Conservation (phyloP, 2,113 vertebrate genomes). For the Aptenodytes forsteri region DNA sequence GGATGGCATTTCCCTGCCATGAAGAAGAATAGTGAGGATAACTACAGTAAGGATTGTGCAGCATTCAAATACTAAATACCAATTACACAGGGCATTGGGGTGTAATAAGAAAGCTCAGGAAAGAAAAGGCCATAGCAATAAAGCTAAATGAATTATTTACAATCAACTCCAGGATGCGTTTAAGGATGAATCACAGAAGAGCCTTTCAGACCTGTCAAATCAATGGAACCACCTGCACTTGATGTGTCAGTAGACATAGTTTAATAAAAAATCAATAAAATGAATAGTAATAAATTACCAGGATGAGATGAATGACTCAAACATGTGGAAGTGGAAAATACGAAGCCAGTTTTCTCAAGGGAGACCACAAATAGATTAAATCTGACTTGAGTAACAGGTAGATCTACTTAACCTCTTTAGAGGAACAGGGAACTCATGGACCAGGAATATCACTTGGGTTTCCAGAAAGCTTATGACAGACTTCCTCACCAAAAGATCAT, state of each 20-base stretch:
- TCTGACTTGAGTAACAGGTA: neutral
- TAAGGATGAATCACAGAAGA: conserved; percentile 7
- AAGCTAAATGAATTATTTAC: conserved; percentile 53
- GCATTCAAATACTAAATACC: neutral
- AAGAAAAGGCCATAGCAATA: conserved; percentile 35
- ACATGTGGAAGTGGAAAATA: neutral
- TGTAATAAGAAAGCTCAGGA: neutral
- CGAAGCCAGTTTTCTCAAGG: neutral
- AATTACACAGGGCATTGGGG: neutral
- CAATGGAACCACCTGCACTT: neutral
- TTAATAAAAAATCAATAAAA: conserved; percentile 45
- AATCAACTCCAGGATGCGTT: neutral
- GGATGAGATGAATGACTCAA: neutral
- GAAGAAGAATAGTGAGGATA: neutral
- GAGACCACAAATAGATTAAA: neutral
- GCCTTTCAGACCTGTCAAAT: conserved; percentile 25
- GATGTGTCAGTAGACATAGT: neutral
- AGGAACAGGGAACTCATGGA: neutral
- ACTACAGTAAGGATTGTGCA: neutral
- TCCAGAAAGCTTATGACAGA: neutral
- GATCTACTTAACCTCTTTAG: neutral
- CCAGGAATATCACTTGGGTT: neutral
- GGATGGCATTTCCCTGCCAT: neutral
- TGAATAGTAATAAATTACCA: neutral
- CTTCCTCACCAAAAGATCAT: neutral